A percentile compares a stretch with the other conserved stretches of the same genome.
Evolutionary conservation across 2,113 vertebrate species (phyloP).

Genomic region (Callospermophilus lateralis): DNA sequence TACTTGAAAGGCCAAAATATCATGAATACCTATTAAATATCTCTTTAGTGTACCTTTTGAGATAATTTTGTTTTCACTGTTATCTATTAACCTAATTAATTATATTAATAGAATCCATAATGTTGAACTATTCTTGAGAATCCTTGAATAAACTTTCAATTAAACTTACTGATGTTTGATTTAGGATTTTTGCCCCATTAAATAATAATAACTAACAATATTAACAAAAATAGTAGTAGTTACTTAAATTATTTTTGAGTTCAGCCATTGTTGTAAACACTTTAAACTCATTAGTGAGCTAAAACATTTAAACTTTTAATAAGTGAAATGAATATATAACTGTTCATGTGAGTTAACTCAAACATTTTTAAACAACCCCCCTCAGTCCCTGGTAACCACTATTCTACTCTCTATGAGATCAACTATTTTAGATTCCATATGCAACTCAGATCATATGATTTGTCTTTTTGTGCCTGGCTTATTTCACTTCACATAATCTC

Average conservation of each 20-base stretch:
- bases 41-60: neutral
- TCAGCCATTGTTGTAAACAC: neutral
- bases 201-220: neutral
- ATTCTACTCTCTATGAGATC: neutral
- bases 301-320: neutral
- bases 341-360: neutral
- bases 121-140: neutral
- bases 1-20: neutral
- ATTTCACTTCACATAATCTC: neutral
- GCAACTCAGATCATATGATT: neutral
- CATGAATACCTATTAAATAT: neutral
- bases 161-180: neutral
- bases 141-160: neutral
- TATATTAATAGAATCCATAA: neutral
- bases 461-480: neutral
- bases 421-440: neutral
- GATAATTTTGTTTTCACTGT: neutral
- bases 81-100: conserved; percentile 1
- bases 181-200: neutral
- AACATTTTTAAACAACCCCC: neutral
- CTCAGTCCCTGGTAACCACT: neutral
- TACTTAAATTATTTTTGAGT: neutral
- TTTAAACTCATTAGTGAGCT: neutral
- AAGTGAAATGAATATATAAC: neutral
- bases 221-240: neutral